phyloP scores from a whole-genome alignment of 2,797 vertebrate species.

The Xiphorhynchus erythropygius region DNA sequence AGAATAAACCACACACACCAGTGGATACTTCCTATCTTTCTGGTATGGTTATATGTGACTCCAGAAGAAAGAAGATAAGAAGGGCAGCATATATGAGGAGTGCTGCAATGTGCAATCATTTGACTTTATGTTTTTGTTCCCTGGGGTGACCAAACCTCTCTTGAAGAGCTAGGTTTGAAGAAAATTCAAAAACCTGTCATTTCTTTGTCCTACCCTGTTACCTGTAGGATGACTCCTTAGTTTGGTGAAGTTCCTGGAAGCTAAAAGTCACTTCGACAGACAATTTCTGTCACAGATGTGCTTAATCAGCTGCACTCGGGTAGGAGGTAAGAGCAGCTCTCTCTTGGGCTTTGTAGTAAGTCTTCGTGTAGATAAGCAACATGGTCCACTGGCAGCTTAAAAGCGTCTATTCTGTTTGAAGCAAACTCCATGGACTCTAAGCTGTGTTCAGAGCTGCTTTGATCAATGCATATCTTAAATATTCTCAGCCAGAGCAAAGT shows the following conservation, averaged over 20 bases:
- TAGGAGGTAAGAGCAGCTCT: constrained; percentile 27
- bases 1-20: neutral
- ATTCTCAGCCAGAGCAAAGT: constrained; percentile 39
- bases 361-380: constrained; percentile 47
- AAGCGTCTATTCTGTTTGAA: constrained; percentile 54
- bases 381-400: constrained; percentile 26
- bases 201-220: constrained; percentile 32
- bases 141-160: neutral
- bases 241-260: constrained; percentile 46
- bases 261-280: constrained; percentile 22
- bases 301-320: constrained; percentile 55
- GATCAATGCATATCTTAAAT: constrained; percentile 59
- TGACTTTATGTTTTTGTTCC: constrained; percentile 6
- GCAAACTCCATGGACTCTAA: constrained; percentile 40
- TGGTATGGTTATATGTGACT: neutral
- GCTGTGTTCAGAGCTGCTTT: constrained; percentile 53
- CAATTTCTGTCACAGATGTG: constrained; percentile 42
- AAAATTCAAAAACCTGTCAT: neutral
- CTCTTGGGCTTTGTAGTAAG: constrained; percentile 63
- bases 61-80: neutral
- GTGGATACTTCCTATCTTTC: neutral
- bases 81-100: neutral
- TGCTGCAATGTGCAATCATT: neutral
- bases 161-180: constrained; percentile 45
- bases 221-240: constrained; percentile 29